Evolutionary conservation across 2,113 vertebrate species (phyloP).

Genomic region (Chrysochloris asiatica): DNA sequence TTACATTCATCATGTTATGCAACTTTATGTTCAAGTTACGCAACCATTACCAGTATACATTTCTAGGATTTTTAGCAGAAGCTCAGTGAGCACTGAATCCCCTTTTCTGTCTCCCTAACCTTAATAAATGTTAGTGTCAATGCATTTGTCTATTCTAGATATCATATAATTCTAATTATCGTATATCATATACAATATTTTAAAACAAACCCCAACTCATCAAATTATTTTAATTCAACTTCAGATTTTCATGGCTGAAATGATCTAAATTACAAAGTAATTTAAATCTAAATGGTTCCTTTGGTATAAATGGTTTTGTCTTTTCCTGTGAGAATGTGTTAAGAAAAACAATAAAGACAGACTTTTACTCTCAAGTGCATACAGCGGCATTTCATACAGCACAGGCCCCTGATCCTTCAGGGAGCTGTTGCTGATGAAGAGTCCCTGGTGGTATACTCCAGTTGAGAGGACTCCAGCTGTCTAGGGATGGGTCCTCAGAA

Average conservation of each 20-base stretch:
- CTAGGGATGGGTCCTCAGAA: background rate
- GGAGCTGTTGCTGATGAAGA: background rate
- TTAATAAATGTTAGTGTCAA: too few species aligned
- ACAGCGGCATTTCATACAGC: background rate
- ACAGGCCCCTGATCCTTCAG: background rate
- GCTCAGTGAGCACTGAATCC: too few species aligned
- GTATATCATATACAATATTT: too few species aligned
- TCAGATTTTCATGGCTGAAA: background rate
- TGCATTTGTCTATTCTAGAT: too few species aligned
- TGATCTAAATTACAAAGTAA: background rate
- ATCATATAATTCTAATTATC: too few species aligned
- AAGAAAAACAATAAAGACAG: background rate
- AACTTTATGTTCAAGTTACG: too few species aligned
- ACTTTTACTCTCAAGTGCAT: background rate
- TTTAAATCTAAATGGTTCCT: background rate
- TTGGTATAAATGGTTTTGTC: background rate
- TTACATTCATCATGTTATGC: too few species aligned
- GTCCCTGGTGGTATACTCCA: fast-evolving
- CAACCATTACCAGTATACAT: too few species aligned
- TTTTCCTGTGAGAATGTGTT: background rate
- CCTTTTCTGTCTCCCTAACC: too few species aligned
- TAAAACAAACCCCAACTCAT: background rate
- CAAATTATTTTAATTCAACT: background rate
- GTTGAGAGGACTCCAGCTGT: background rate
- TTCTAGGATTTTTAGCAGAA: too few species aligned